A percentile compares a stretch with the other conserved stretches of the same genome.
Conservation (phyloP, 2,888 invertebrate species). For the Himalopsyche kuldschensis region DNA sequence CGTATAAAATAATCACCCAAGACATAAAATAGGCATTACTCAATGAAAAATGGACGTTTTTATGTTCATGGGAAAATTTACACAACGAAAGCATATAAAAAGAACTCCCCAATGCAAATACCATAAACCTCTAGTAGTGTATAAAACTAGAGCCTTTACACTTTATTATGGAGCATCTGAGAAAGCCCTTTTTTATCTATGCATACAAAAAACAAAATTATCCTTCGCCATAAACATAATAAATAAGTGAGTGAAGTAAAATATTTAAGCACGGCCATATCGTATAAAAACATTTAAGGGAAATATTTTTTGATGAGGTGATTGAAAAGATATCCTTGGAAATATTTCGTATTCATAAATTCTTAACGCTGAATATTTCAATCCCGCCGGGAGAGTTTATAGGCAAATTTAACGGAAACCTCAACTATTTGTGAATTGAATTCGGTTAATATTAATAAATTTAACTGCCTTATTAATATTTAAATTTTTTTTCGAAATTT, state of each 20-base stretch:
- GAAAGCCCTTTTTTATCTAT: neutral
- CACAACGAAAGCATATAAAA: neutral
- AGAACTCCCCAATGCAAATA: neutral
- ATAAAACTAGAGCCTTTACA: neutral
- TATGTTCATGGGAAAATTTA: neutral
- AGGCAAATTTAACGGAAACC: too few species aligned
- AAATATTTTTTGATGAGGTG: neutral
- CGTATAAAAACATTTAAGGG: neutral
- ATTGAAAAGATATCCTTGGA: neutral
- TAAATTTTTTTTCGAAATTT: too few species aligned
- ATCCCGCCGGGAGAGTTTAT: too few species aligned
- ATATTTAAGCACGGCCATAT: neutral
- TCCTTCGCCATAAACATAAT: neutral
- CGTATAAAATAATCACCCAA: neutral
- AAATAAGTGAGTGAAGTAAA: neutral
- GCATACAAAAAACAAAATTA: slow-evolving; percentile 1
- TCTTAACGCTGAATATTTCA: too few species aligned
- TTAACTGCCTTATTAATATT: too few species aligned
- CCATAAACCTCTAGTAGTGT: neutral
- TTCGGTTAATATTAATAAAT: too few species aligned
- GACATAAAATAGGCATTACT: neutral
- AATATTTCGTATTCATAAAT: too few species aligned
- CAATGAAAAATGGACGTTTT: neutral
- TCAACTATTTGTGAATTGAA: too few species aligned
- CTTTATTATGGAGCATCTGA: neutral